A percentile compares a stretch with the other conserved stretches of the same genome.
Evolutionary conservation across 2,113 vertebrate genomes (phyloP).

Genomic region (Mormoops blainvillei): DNA sequence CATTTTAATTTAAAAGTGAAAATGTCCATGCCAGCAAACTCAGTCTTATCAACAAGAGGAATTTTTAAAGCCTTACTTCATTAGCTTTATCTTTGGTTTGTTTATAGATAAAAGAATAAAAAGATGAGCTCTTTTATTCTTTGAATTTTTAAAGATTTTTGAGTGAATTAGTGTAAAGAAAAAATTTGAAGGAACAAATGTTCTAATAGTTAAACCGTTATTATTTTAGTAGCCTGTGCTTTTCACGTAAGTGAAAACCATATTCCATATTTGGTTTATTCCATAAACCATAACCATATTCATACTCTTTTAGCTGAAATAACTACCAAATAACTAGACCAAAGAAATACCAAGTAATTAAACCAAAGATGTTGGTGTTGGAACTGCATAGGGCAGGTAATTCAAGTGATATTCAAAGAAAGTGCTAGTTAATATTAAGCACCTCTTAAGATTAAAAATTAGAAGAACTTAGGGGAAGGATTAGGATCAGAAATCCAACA

Average conservation of each 20-base stretch:
- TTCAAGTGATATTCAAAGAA: not conserved
- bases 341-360: not conserved
- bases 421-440: not conserved
- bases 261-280: too few species aligned
- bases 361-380: not conserved
- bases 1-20: constrained; percentile 32
- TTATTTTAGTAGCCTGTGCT: not conserved
- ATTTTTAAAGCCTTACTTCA: not conserved
- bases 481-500: not conserved
- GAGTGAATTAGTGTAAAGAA: not conserved
- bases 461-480: not conserved
- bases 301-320: not conserved
- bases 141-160: not conserved
- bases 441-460: not conserved
- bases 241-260: not conserved
- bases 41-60: not conserved
- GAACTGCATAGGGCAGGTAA: not conserved
- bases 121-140: not conserved
- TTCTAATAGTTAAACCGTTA: not conserved
- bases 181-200: not conserved
- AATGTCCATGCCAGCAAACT: not conserved
- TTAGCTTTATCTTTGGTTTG: not conserved
- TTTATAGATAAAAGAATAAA: not conserved
- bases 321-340: not conserved
- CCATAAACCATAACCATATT: too few species aligned